Percentiles rank a stretch among this genome's conserved stretches.
Evolutionary conservation across 2,888 invertebrate genomes (phyloP).

Genomic region (Xylota segnis): DNA sequence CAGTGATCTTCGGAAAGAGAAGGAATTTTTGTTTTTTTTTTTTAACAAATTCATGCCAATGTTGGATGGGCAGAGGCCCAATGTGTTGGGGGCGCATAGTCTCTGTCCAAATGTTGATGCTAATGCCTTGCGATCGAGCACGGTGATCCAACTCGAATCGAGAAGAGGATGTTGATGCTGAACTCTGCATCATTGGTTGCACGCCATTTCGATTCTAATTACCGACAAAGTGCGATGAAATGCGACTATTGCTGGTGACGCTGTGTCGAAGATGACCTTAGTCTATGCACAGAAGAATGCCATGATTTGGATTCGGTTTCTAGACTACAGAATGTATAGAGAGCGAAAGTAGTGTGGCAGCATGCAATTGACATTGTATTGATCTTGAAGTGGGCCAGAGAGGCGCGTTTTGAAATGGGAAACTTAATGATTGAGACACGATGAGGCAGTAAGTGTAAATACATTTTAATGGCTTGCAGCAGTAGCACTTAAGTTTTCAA

Average conservation of each 20-base stretch:
- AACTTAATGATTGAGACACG: neutral
- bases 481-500: conserved; percentile 7
- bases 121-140: conserved; percentile 34
- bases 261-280: conserved; percentile 8
- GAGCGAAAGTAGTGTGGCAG: conserved; percentile 25
- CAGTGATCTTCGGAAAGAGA: conserved; percentile 46
- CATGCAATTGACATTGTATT: conserved; percentile 27
- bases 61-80: conserved; percentile 19
- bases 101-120: conserved; percentile 26
- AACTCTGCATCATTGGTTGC: conserved; percentile 35
- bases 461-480: neutral
- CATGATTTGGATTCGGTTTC: conserved; percentile 18
- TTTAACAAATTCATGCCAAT: conserved; percentile 50
- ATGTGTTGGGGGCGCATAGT: conserved; percentile 16
- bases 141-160: conserved; percentile 45
- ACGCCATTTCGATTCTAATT: conserved; percentile 39
- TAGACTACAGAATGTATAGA: conserved; percentile 16
- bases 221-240: conserved; percentile 4
- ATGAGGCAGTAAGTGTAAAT: neutral
- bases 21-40: conserved; percentile 18
- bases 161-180: conserved; percentile 39
- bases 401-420: neutral
- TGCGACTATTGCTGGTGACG: neutral
- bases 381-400: conserved; percentile 30
- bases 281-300: conserved; percentile 10